A percentile compares a stretch with the other conserved stretches of the same genome.
These are phyloP conservation scores for Rhinella marina DNA, from an alignment of 2,797 vertebrate species.

Conservation along the genomic window DNA sequence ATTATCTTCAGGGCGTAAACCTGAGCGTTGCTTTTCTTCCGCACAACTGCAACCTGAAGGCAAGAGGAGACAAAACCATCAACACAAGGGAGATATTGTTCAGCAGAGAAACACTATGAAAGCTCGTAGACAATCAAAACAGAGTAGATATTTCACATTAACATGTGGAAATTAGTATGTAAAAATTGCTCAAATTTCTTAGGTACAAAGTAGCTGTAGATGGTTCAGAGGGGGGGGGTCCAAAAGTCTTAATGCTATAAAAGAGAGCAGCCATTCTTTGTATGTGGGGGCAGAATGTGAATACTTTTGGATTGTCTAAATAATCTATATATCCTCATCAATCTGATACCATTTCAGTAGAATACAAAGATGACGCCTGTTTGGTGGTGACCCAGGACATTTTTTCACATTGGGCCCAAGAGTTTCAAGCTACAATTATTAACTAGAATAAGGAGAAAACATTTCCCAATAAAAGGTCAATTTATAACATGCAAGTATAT, in stretches of 20 bases:
- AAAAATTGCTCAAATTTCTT: not conserved
- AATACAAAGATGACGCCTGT: not conserved
- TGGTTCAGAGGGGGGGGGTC: not conserved
- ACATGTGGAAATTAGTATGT: not conserved
- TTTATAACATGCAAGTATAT: not conserved
- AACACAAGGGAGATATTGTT: not conserved
- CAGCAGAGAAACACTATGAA: not conserved
- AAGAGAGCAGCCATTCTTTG: too few relatives aligned
- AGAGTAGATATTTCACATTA: not conserved
- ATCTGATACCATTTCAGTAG: not conserved
- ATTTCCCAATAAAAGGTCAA: not conserved
- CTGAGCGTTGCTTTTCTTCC: slow-evolving; percentile 78
- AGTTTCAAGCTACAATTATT: not conserved
- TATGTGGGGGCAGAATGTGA: too few relatives aligned
- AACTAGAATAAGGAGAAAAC: not conserved
- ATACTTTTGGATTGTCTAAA: not conserved
- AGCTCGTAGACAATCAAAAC: not conserved
- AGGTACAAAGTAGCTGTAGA: not conserved
- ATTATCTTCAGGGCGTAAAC: slow-evolving; percentile 89
- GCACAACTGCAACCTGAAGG: slow-evolving; percentile 82
- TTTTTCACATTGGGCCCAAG: not conserved
- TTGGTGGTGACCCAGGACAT: not conserved
- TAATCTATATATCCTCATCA: not conserved
- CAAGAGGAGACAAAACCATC: not conserved
- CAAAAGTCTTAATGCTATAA: not conserved